Evolutionary conservation across 1,140 invertebrate species (phyloP), one percentile per base, ranked within the genome.

Genomic region (Polypedilum pembai): DNA sequence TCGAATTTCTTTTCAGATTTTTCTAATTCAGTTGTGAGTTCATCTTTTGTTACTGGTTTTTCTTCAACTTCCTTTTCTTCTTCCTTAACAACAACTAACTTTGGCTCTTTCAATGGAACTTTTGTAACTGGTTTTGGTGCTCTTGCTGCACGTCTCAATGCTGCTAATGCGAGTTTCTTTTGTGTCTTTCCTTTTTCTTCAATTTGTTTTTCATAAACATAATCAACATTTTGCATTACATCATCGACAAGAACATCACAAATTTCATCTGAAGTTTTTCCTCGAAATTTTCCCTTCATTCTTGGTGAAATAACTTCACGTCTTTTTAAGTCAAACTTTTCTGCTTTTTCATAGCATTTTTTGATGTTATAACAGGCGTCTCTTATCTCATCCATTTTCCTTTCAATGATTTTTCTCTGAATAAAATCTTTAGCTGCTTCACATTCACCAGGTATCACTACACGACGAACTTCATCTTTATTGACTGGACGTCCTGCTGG

Each of bases 161-260:
- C 65, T 21, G 65, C 65, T 8, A 69, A 8, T 7, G 65, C 65
- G 20, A 69, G 65, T 69, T 69, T 69, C 17, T 69, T 18, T 18
- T 69, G 65, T 69, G 65, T 69, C 20, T 21, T 69, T 21, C 65
- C 65, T 69, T 69, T 69, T 20, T 69, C 65, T 20, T 69, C 65
- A 10, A 69, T 18, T 18, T 69, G 3, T 69, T 18, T 20, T 21
- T 69, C 65, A 69, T 69, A 69, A 69, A 69, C 65, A 21, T 69
- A 69, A 69, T 69, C 65, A n/a, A 69, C 65, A 69, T 69, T 69
- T 69, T 69, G 65, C 65, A 69, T 69, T n/a, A 69, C 65, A 69
- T 69, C 65, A 69, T 69, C 65, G 18, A 69, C 17, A 0, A 69
- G 12, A 7, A 69, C 20, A 69, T 69, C 65, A 21, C 65, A 69